Base-by-base conservation (phyloP, 2,113 vertebrate genomes). In the Ceyx cyanopectus region DNA sequence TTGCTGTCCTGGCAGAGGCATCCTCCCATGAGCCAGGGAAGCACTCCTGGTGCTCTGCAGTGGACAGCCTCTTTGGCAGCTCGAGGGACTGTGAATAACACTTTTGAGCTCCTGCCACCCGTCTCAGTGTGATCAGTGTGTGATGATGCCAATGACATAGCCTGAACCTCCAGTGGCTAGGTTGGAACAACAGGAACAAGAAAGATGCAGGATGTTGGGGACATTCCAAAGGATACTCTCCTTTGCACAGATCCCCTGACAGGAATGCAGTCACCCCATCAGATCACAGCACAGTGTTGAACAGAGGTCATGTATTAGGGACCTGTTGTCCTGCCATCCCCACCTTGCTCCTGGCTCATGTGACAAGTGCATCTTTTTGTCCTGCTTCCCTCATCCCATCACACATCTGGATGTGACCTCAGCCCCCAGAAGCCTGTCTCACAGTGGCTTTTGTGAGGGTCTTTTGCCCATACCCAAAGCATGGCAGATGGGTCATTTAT, bases 31-130 rank as follows among this genome's bases (percentile, higher is more conserved):
- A 92, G 93, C 81, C 94, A 92, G 72, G 67, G 81, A 95, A 77
- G 30, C 56, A 51, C 72, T 86, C 83, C 41, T 84, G 51, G 78
- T 3, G 3, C 51, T 89, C 93, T 82, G 83, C 84, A 69, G 67
- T 76, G 56, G 54, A 77, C 0, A 1, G 76, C 75, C 76, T 63
- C 90, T 72, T 95, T 95, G 95, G 94, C 92, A 94, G 87, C 90
- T 87, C 2, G 0, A 70, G 37, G 21, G 40, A 92, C 74, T 89
- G 69, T 94, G 92, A 96, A 95, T 94, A 95, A 95, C 94, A 46
- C 85, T 92, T 89, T 92, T 95, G 90, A 93, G 89, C 54, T 94
- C 46, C 63, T 85, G 88, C 90, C 92, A 90, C 58, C 67, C 81
- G 43, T 76, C 56, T 58, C 78, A 22, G 53, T 80, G 72, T 82